Evolutionary conservation across 2,888 invertebrate genomes (phyloP).

Genomic region (Xestia sexstrigata): DNA sequence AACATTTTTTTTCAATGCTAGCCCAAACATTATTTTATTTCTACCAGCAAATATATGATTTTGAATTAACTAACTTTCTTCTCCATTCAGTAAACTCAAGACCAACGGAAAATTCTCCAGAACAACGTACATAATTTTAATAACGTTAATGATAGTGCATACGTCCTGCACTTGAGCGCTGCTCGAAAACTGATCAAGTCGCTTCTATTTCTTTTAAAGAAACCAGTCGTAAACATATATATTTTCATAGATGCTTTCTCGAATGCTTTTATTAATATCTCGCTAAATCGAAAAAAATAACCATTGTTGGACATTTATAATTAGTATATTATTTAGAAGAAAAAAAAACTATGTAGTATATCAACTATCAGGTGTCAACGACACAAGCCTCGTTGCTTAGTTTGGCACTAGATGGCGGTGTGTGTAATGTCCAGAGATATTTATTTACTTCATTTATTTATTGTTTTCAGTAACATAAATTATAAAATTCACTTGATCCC

Average conservation of each 20-base stretch:
- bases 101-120: neutral
- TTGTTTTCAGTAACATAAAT: neutral
- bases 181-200: conserved; percentile 24
- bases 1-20: neutral
- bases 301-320: too few relatives aligned
- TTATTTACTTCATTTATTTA: too few relatives aligned
- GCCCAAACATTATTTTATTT: neutral
- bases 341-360: too few relatives aligned
- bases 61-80: neutral
- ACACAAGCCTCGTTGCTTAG: too few relatives aligned
- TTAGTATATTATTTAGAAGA: too few relatives aligned
- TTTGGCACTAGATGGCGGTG: too few relatives aligned
- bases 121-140: conserved; percentile 48
- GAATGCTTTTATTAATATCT: neutral
- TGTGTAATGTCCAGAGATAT: too few relatives aligned
- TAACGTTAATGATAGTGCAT: conserved; percentile 41
- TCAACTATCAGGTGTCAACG: too few relatives aligned
- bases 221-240: neutral
- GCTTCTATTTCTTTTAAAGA: conserved; percentile 29
- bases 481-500: neutral
- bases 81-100: conserved; percentile 13
- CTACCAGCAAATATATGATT: neutral
- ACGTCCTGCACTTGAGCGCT: conserved; percentile 46
- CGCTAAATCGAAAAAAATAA: too few relatives aligned
- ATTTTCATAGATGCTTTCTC: neutral